phyloP scores from a whole-genome alignment of 1,140 invertebrate species.

The Drosophila leontia region DNA sequence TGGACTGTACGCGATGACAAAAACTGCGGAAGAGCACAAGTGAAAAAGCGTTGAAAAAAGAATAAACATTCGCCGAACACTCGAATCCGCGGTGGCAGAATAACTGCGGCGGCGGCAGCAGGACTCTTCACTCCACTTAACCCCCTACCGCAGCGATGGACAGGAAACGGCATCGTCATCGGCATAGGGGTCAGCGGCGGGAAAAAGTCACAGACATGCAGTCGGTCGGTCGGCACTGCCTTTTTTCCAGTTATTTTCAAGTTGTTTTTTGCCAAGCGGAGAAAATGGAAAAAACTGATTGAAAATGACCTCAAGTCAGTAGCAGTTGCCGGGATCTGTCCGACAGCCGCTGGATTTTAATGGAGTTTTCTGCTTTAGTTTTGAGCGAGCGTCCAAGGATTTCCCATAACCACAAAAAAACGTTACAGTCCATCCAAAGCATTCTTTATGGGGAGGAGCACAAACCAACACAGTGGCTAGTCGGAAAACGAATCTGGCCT shows the following conservation, averaged over 20 bases:
- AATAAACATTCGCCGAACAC: constrained; percentile 61
- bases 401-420: constrained; percentile 35
- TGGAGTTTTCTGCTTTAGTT: constrained; percentile 65
- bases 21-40: constrained; percentile 16
- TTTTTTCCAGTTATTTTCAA: constrained; percentile 62
- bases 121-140: constrained; percentile 7
- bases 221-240: constrained; percentile 35
- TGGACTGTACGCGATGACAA: constrained; percentile 61
- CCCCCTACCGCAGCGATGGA: not conserved
- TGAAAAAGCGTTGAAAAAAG: constrained; percentile 18
- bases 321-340: constrained; percentile 62
- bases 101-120: constrained; percentile 12
- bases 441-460: constrained; percentile 3
- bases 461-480: too few species aligned
- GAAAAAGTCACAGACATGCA: constrained; percentile 65
- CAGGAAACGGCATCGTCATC: constrained; percentile 38
- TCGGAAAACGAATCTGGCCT: not conserved
- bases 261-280: constrained; percentile 57
- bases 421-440: constrained; percentile 6
- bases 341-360: constrained; percentile 64
- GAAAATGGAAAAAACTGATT: constrained; percentile 79
- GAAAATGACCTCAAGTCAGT: constrained; percentile 82
- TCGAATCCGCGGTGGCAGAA: constrained; percentile 68
- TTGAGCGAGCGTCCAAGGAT: constrained; percentile 14
- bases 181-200: constrained; percentile 16